Evolutionary conservation across 2,797 vertebrate species (phyloP).

Genomic region (Phyllotis vaccarum): DNA sequence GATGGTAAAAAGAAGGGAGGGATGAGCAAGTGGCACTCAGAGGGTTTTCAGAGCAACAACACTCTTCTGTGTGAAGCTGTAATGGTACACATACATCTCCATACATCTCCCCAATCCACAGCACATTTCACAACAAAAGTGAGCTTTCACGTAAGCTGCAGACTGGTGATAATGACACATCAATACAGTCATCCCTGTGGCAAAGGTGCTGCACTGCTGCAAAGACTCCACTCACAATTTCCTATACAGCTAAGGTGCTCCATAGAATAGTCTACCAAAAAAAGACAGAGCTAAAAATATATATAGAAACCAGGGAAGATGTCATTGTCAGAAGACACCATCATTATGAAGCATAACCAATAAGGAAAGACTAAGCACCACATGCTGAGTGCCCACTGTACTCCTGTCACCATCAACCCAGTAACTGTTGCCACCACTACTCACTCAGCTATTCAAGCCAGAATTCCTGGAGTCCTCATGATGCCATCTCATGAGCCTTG

Average conservation of each 20-base stretch:
- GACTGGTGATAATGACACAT: neutral
- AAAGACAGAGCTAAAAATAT: neutral
- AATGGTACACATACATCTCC: fast-evolving
- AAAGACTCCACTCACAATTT: neutral
- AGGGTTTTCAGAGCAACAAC: neutral
- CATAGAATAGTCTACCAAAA: neutral
- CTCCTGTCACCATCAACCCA: fast-evolving
- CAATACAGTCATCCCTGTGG: fast-evolving
- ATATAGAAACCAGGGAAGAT: neutral
- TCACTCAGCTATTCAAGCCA: neutral
- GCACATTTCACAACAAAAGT: fast-evolving
- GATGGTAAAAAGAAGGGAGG: neutral
- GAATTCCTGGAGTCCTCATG: neutral
- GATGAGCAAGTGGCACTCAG: fast-evolving
- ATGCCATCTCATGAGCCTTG: too few species aligned
- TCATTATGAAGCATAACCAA: neutral
- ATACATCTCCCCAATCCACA: neutral
- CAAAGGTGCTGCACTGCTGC: fast-evolving
- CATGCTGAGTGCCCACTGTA: too few species aligned
- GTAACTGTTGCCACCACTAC: fast-evolving
- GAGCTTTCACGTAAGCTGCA: fast-evolving
- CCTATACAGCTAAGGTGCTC: neutral
- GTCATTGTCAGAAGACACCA: neutral
- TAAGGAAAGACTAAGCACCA: neutral
- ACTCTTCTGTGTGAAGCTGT: fast-evolving